Evolutionary conservation across 1,140 invertebrate genomes (phyloP), one percentile per base, ranked within the genome.

Genomic region (Drosophila parabipectinata): DNA sequence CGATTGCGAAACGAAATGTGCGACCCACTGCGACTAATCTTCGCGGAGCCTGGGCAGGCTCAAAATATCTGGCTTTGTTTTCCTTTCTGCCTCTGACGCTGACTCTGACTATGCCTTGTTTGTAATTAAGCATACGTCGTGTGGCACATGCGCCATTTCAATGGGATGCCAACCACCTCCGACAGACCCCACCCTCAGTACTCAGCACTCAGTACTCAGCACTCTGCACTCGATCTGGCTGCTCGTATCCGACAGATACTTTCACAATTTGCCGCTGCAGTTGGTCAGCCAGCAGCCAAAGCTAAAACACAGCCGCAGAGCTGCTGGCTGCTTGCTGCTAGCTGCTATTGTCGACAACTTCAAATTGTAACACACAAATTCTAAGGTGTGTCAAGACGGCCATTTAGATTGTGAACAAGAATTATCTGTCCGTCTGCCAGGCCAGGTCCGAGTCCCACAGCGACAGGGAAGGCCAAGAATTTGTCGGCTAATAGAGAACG

Each of bases 1-100:
- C 83, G 83, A 88, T 88, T 88, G 83, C 83, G 83, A 88, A 88
- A 88, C 83, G 84, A 88, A 88, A 83, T 88, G 83, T 88, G 83
- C 84, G 81, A 88, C 83, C 83, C 83, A 88, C 83, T 89, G 84
- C 79, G 83, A 89, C 83, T 88, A 88, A 88, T 88, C 83, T 88
- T 88, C 83, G 66, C 76, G 53, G 64, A 72, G 69, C 71, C 61
- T 61, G 80, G 78, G 52, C 54, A 63, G 73, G 62, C 72, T 62
- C 51, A 34, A 50, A 37, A 12, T 28, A 69, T 68, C 66, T 68
- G 41, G 15, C 51, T 12, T 9, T 37, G 53, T 18, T 44, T 55
- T 6, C 37, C 45, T 18, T 59, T 58, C 14, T 58, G 57, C 73
- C 79, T 74, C 79, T 80, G 41, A 68, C 69, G 62, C 73, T 66